These are phyloP conservation scores for Philereme transversata DNA, from an alignment of 2,888 invertebrate genomes.

Conservation along the genomic window DNA sequence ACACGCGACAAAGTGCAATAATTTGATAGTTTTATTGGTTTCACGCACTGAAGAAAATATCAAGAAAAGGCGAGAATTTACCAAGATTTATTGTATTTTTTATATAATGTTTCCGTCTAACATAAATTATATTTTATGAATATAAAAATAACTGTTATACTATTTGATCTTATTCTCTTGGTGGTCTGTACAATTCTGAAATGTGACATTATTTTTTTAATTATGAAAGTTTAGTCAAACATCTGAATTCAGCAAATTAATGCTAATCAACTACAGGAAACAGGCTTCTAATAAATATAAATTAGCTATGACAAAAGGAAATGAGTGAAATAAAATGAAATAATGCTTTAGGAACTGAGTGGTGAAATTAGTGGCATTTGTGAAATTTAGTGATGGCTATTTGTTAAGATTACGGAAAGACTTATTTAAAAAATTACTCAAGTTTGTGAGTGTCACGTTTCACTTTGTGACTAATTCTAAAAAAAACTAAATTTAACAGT, in stretches of 20 bases:
- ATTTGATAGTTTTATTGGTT: constrained; percentile 80
- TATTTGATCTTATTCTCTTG: constrained; percentile 47
- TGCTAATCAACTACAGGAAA: constrained; percentile 36
- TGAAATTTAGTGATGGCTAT: constrained; percentile 17
- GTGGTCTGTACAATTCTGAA: constrained; percentile 27
- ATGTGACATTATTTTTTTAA: constrained; percentile 34
- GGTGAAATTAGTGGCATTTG: constrained; percentile 25
- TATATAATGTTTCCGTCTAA: constrained; percentile 73
- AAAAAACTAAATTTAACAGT: no score
- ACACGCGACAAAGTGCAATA: constrained; percentile 66
- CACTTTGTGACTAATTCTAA: no score
- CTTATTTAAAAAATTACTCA: no score
- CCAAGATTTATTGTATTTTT: constrained; percentile 70
- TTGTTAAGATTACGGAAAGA: neutral
- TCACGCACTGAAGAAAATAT: constrained; percentile 57
- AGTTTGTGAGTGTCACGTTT: no score
- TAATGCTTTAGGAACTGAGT: constrained; percentile 18
- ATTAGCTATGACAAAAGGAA: constrained; percentile 42
- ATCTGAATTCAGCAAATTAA: constrained; percentile 31
- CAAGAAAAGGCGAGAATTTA: constrained; percentile 63
- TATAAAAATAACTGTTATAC: constrained; percentile 30
- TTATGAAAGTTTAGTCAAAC: constrained; percentile 27
- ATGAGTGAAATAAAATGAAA: constrained; percentile 26
- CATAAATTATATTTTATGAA: constrained; percentile 54
- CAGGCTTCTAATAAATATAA: constrained; percentile 38